These are phyloP conservation scores for Calyptomena viridis DNA, from an alignment of 2,113 vertebrate species.

Conservation along the genomic window DNA sequence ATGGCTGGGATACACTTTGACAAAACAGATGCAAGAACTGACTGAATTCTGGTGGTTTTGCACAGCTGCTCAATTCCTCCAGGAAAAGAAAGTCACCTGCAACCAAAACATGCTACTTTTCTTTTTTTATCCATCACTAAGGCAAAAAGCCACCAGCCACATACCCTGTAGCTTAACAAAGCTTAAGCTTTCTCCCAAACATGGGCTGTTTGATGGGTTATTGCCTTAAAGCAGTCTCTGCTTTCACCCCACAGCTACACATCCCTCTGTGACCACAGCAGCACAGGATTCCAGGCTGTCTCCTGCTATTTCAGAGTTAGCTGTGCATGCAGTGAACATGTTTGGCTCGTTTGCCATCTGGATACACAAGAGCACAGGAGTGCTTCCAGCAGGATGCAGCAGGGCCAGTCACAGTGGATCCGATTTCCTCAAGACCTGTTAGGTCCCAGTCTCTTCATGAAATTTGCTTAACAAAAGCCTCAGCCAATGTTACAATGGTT, in stretches of 20 bases:
- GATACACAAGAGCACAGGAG: neutral
- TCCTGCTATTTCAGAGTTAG: neutral
- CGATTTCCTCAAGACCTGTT: constrained; percentile 50
- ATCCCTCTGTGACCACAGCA: neutral
- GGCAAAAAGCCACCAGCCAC: neutral
- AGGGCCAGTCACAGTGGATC: constrained; percentile 55
- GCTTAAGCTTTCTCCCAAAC: neutral
- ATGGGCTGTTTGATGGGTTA: neutral
- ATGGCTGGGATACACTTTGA: neutral
- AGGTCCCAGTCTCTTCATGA: constrained; percentile 68
- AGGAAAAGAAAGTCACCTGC: neutral
- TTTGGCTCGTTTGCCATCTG: constrained; percentile 14
- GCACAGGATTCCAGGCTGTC: neutral
- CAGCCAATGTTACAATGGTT: constrained; percentile 55
- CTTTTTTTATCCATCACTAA: neutral
- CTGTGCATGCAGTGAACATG: neutral
- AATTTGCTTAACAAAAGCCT: constrained; percentile 76
- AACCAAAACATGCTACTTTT: neutral
- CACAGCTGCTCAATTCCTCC: neutral
- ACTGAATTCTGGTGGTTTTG: neutral
- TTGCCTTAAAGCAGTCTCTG: neutral
- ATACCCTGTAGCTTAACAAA: neutral
- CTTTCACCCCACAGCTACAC: neutral
- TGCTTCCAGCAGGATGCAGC: neutral
- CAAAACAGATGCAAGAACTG: neutral